Conservation (phyloP, 2,888 invertebrate genomes). For the Oligia strigilis region DNA sequence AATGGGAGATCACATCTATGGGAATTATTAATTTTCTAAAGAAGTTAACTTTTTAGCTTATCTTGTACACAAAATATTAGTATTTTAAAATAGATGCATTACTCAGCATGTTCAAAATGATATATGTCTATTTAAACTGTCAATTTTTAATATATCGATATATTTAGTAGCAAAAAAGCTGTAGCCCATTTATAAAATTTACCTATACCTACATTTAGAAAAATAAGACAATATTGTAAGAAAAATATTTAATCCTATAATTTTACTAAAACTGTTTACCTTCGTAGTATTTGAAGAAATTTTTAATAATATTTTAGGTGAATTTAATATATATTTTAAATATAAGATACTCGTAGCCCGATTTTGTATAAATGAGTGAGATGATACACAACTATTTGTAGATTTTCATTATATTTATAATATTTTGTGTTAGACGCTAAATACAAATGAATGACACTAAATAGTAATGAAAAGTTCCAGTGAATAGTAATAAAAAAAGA, state of each 20-base stretch:
- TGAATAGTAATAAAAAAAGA: not conserved
- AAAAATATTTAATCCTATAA: conserved; percentile 52
- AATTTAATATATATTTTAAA: conserved; percentile 45
- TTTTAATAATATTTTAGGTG: conserved; percentile 48
- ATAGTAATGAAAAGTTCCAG: not conserved
- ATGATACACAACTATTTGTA: conserved; percentile 45
- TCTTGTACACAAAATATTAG: conserved; percentile 32
- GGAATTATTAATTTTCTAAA: not conserved
- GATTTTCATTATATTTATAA: conserved; percentile 38
- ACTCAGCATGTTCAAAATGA: conserved; percentile 48
- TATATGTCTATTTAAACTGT: conserved; percentile 58
- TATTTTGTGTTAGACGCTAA: conserved; percentile 37
- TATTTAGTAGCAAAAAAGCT: conserved; percentile 33
- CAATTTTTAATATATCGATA: conserved; percentile 56
- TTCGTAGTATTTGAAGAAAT: conserved; percentile 54
- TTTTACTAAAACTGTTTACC: conserved; percentile 57
- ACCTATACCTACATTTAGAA: conserved; percentile 45
- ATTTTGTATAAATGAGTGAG: conserved; percentile 57
- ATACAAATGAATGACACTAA: conserved; percentile 22
- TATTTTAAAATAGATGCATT: conserved; percentile 16
- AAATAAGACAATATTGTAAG: conserved; percentile 51
- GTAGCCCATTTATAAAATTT: conserved; percentile 52
- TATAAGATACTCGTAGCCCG: conserved; percentile 66
- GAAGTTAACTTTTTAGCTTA: not conserved
- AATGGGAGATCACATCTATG: not conserved